A percentile compares a stretch with the other conserved stretches of the same genome.
These are phyloP conservation scores for Lepus europaeus DNA, from an alignment of 2,113 vertebrate genomes.

Conservation along the genomic window DNA sequence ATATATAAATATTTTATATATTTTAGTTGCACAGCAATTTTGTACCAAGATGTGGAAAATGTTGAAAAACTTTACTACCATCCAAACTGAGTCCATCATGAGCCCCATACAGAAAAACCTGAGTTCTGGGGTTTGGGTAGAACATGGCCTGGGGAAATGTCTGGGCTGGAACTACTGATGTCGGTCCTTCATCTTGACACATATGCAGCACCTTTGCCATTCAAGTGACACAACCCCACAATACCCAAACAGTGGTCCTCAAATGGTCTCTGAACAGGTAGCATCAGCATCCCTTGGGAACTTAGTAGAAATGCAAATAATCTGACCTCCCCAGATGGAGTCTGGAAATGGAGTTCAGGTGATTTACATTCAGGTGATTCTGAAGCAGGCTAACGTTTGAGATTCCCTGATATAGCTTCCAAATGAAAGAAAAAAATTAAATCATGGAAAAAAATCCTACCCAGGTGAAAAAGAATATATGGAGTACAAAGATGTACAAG, in stretches of 20 bases:
- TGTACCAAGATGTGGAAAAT: neutral
- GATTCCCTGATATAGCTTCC: neutral
- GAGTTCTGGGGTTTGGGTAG: constrained; percentile 15
- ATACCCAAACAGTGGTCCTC: neutral
- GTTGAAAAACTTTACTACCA: neutral
- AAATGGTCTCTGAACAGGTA: neutral
- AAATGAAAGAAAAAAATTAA: constrained; percentile 4
- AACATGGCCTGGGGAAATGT: neutral
- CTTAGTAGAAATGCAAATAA: neutral
- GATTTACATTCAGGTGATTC: neutral
- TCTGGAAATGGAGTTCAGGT: neutral
- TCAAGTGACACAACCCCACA: neutral
- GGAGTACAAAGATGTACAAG: neutral
- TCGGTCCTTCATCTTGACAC: neutral
- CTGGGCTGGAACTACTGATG: neutral
- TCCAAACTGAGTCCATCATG: neutral
- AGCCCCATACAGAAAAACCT: neutral
- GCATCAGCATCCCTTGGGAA: too few relatives aligned
- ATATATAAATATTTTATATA: neutral
- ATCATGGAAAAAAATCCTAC: neutral
- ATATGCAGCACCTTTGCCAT: neutral
- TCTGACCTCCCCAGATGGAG: too few relatives aligned
- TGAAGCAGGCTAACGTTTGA: neutral
- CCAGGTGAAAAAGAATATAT: neutral
- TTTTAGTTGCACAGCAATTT: neutral